Conservation (phyloP, 2,113 vertebrate species). For the Smithornis capensis region DNA sequence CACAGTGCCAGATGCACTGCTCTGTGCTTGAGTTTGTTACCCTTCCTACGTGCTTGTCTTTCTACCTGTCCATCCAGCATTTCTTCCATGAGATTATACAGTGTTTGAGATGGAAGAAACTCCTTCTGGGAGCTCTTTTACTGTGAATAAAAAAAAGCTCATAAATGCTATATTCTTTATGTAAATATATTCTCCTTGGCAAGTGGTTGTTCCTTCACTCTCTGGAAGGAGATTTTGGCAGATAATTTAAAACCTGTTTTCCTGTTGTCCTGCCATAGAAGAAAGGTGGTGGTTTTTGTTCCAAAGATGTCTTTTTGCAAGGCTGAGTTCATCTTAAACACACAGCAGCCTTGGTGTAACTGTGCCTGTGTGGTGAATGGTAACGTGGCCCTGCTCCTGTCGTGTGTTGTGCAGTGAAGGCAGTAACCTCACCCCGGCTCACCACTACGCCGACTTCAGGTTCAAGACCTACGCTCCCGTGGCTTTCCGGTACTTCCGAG, state of each 20-base stretch:
- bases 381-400: not conserved
- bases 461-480: conserved; percentile 98
- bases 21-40: not conserved
- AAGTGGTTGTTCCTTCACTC: not conserved
- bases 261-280: not conserved
- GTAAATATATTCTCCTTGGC: not conserved
- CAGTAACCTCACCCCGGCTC: conserved; percentile 96
- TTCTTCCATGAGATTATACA: not conserved
- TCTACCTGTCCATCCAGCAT: not conserved
- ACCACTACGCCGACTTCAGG: conserved; percentile 97
- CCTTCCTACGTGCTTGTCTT: not conserved
- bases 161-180: not conserved
- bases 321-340: not conserved
- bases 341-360: not conserved
- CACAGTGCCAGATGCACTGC: not conserved
- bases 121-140: not conserved
- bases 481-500: conserved; percentile 98
- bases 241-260: not conserved
- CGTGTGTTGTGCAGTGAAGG: conserved; percentile 82
- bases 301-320: not conserved
- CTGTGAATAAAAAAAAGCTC: not conserved
- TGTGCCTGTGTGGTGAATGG: rapidly evolving
- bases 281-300: not conserved
- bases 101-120: not conserved
- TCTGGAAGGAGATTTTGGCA: not conserved